Evolutionary conservation across 2,113 vertebrate species (phyloP).

Genomic region (Andinoacara biseriatus): DNA sequence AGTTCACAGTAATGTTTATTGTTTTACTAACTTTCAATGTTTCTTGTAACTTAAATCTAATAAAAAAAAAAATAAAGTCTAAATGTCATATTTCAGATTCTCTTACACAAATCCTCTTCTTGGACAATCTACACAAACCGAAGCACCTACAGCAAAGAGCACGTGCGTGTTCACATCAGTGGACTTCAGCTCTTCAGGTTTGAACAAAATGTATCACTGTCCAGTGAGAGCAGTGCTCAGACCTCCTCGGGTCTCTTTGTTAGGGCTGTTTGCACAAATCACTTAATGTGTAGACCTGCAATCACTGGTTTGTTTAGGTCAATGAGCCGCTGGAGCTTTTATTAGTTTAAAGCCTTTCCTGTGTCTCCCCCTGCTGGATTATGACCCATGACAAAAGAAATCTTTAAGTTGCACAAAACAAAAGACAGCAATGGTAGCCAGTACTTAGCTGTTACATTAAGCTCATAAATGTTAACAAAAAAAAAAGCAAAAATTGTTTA

Average conservation of each 20-base stretch:
- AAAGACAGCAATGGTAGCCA: neutral
- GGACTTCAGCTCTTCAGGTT: neutral
- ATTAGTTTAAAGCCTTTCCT: neutral
- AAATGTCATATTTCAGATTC: neutral
- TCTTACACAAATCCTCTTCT: neutral
- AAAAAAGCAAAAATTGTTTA: constrained; percentile 1
- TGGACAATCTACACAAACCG: neutral
- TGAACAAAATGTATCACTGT: neutral
- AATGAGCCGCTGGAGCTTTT: neutral
- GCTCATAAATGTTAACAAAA: neutral
- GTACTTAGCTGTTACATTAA: neutral
- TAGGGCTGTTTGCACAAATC: neutral
- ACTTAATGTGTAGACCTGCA: neutral
- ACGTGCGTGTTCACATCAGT: neutral
- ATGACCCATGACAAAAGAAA: neutral
- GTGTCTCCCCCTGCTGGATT: constrained; percentile 59
- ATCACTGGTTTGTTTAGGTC: neutral
- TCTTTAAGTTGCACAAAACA: neutral
- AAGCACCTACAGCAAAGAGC: neutral
- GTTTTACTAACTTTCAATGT: constrained; percentile 48
- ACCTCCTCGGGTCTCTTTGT: neutral
- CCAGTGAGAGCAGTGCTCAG: neutral
- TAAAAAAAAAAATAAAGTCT: constrained; percentile 29
- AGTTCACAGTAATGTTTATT: constrained; percentile 33
- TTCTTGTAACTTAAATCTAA: constrained; percentile 43